phyloP scores from a whole-genome alignment of 2,888 invertebrate species.

The Epinotia brunnichana region DNA sequence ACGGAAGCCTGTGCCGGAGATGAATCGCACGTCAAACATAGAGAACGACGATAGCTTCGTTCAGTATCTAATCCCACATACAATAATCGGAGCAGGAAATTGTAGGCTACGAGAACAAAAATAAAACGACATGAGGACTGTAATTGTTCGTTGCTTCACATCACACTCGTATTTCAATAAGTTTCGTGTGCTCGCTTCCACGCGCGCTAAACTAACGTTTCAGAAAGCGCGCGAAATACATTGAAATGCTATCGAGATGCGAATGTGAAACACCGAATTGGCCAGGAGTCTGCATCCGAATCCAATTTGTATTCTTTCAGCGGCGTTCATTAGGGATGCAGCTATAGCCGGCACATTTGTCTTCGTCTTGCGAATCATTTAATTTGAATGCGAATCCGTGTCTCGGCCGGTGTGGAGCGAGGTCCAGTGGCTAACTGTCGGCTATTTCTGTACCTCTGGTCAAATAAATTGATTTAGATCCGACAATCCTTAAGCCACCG shows the following conservation, averaged over 20 bases:
- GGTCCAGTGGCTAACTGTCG: background rate
- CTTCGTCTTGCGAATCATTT: slow-evolving; percentile 54
- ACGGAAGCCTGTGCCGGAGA: slow-evolving; percentile 31
- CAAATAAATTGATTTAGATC: slow-evolving; percentile 42
- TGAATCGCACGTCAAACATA: slow-evolving; percentile 18
- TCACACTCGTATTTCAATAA: background rate
- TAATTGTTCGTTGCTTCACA: background rate
- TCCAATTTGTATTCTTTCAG: slow-evolving; percentile 34
- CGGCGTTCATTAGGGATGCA: slow-evolving; percentile 37
- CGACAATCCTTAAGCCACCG: background rate
- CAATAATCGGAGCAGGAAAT: slow-evolving; percentile 27
- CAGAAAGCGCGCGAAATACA: background rate
- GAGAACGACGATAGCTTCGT: slow-evolving; percentile 23
- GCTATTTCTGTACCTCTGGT: background rate
- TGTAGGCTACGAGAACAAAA: background rate
- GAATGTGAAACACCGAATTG: background rate
- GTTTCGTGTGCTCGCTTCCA: background rate
- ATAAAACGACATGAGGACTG: background rate
- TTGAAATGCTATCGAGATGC: slow-evolving; percentile 3
- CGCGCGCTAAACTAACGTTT: background rate
- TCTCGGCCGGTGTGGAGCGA: slow-evolving; percentile 35
- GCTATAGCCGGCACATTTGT: slow-evolving; percentile 38
- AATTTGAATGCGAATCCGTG: slow-evolving; percentile 60
- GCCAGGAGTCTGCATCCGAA: slow-evolving; percentile 23
- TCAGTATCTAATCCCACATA: slow-evolving; percentile 11